A percentile compares a stretch with the other conserved stretches of the same genome.
Evolutionary conservation across 2,113 vertebrate species (phyloP).

Genomic region (Phocoena sinus): DNA sequence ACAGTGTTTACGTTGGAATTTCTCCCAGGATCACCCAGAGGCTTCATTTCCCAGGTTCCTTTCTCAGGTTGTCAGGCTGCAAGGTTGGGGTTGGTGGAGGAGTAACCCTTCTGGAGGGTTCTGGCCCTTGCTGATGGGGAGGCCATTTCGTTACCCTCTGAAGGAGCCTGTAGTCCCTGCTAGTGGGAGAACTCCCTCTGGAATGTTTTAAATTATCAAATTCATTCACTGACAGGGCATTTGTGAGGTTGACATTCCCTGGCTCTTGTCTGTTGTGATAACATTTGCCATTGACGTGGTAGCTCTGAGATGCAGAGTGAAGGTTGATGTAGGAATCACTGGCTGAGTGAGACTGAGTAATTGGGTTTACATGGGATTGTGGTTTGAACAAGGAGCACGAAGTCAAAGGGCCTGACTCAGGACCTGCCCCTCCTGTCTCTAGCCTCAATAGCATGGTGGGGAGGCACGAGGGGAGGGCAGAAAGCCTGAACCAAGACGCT

Average conservation of each 20-base stretch:
- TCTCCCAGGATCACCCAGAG: neutral
- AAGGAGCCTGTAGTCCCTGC: neutral
- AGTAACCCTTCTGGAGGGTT: neutral
- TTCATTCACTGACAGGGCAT: neutral
- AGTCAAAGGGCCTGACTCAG: neutral
- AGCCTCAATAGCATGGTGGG: neutral
- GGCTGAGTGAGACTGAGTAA: neutral
- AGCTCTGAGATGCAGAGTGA: neutral
- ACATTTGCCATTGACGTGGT: neutral
- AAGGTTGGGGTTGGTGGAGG: too few species aligned
- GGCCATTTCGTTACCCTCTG: neutral
- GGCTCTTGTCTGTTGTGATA: neutral
- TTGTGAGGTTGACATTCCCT: neutral
- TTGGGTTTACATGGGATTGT: neutral
- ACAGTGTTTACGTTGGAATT: neutral
- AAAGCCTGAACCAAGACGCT: neutral
- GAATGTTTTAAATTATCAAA: neutral
- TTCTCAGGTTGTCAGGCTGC: neutral
- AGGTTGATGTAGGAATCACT: neutral
- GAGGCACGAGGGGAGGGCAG: neutral
- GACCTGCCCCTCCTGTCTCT: too few species aligned
- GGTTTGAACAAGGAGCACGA: neutral
- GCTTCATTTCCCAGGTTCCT: neutral
- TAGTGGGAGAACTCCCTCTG: neutral
- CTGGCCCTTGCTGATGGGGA: neutral